Evolutionary conservation across 1,140 invertebrate genomes (phyloP).

Genomic region (Drosophila subpulchrella): DNA sequence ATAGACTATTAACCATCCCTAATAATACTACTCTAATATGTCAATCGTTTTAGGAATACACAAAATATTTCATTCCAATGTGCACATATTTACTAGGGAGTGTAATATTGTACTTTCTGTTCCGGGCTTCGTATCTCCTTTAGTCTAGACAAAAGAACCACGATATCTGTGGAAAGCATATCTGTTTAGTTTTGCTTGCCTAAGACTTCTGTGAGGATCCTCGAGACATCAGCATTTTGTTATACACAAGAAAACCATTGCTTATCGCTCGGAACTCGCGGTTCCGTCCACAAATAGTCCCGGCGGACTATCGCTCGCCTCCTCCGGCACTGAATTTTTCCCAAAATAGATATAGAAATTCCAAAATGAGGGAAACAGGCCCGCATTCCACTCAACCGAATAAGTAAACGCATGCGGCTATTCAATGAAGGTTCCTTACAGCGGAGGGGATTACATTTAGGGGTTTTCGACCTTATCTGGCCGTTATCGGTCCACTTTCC

Average conservation of each 20-base stretch:
- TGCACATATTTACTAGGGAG: background rate
- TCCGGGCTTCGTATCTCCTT: background rate
- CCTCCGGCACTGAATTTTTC: conserved; percentile 48
- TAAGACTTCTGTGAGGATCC: background rate
- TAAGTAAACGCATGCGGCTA: conserved; percentile 41
- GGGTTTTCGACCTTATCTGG: conserved; percentile 15
- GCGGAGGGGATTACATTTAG: conserved; percentile 51
- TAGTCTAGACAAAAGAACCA: background rate
- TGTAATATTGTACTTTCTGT: too few species aligned
- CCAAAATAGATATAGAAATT: conserved; percentile 68
- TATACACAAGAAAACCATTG: conserved; percentile 27
- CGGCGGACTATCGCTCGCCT: conserved; percentile 25
- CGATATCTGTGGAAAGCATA: background rate
- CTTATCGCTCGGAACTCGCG: conserved; percentile 35
- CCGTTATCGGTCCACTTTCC: conserved; percentile 38
- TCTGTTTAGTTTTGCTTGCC: background rate
- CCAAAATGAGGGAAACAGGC: conserved; percentile 52
- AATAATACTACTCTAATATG: background rate
- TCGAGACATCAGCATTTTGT: conserved; percentile 10
- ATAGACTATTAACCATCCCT: background rate
- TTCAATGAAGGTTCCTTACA: conserved; percentile 22
- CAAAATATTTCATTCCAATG: background rate
- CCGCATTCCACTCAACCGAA: conserved; percentile 25
- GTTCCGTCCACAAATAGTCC: conserved; percentile 30
- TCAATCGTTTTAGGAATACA: background rate